Evolutionary conservation across 2,113 vertebrate genomes (phyloP).

Genomic region (Mirounga angustirostris): DNA sequence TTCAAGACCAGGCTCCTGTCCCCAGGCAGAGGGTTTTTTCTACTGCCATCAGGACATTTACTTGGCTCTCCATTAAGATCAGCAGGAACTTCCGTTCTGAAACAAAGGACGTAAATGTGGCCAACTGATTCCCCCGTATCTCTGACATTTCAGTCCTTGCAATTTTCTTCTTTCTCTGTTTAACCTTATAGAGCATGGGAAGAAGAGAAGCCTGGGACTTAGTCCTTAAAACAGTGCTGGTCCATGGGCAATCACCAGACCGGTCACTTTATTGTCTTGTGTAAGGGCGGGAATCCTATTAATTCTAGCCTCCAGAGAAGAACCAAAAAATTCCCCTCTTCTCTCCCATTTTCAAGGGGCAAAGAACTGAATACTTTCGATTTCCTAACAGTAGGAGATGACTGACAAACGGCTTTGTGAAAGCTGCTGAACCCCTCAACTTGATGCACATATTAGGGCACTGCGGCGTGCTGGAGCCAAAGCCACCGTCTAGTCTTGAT

Average conservation of each 20-base stretch:
- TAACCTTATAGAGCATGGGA: slow-evolving; percentile 31
- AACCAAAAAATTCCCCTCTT: slow-evolving; percentile 45
- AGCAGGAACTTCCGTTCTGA: slow-evolving; percentile 68
- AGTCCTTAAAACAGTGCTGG: neutral
- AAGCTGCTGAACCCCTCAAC: neutral
- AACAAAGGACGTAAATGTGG: slow-evolving; percentile 54
- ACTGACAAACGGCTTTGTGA: slow-evolving; percentile 46
- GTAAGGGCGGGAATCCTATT: slow-evolving; percentile 22
- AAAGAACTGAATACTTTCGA: slow-evolving; percentile 7
- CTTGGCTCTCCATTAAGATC: slow-evolving; percentile 44
- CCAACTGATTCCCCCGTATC: neutral
- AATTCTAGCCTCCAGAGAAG: slow-evolving; percentile 17
- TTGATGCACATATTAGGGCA: slow-evolving; percentile 14
- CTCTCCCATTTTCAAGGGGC: slow-evolving; percentile 48
- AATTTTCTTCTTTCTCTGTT: slow-evolving; percentile 64
- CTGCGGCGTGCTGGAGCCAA: neutral
- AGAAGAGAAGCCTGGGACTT: slow-evolving; percentile 51
- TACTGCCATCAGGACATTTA: neutral
- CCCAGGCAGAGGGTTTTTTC: slow-evolving; percentile 16
- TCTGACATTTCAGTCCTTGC: slow-evolving; percentile 64
- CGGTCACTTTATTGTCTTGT: neutral
- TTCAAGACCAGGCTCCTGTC: neutral
- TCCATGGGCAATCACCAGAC: neutral
- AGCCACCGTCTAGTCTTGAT: slow-evolving; percentile 61
- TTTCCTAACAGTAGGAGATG: slow-evolving; percentile 54